These are phyloP conservation scores for Apamea epomidion DNA, from an alignment of 2,888 invertebrate genomes.

Conservation along the genomic window DNA sequence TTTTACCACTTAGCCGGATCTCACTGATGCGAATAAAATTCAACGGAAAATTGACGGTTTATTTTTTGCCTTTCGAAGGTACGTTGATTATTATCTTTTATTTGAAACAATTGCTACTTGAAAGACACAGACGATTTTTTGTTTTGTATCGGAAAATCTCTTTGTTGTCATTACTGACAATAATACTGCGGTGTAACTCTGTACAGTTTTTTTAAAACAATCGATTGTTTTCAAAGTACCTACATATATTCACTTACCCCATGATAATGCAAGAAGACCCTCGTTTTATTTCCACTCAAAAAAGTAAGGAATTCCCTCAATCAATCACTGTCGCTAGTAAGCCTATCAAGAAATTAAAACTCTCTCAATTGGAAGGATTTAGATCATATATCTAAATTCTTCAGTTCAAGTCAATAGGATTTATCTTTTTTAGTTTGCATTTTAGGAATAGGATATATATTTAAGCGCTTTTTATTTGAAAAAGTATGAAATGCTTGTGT, in stretches of 20 bases:
- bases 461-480: background rate
- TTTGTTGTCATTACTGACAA: background rate
- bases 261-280: constrained; percentile 24
- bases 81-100: constrained; percentile 70
- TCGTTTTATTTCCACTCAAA: constrained; percentile 45
- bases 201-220: background rate
- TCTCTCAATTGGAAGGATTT: constrained; percentile 64
- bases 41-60: constrained; percentile 84
- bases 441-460: constrained; percentile 24
- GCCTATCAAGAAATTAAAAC: constrained; percentile 69
- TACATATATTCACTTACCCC: constrained; percentile 11
- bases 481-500: background rate
- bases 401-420: constrained; percentile 48
- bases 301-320: constrained; percentile 56
- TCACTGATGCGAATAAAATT: constrained; percentile 85
- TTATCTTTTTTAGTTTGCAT: constrained; percentile 32
- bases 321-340: constrained; percentile 68
- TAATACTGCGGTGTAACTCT: background rate
- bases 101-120: constrained; percentile 41
- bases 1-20: constrained; percentile 88
- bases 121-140: constrained; percentile 4
- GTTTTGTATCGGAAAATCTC: constrained; percentile 3
- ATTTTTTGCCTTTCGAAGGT: constrained; percentile 74
- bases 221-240: background rate
- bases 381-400: constrained; percentile 63